These are phyloP conservation scores for Urocitellus parryii DNA, from an alignment of 2,113 vertebrate species.

Conservation along the genomic window DNA sequence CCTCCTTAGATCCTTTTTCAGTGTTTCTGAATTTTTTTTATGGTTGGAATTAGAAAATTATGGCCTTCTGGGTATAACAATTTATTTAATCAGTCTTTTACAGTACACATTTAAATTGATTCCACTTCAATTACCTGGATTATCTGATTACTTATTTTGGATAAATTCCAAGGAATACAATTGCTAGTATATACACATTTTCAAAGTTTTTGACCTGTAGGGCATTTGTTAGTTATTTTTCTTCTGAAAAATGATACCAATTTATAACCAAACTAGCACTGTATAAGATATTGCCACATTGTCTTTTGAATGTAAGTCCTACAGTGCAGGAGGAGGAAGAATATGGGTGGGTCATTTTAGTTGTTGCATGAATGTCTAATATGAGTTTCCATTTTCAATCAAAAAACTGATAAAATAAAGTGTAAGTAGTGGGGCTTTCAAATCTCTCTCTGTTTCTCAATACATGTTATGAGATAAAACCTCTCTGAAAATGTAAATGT, in stretches of 20 bases:
- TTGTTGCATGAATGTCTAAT: neutral
- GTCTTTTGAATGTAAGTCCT: neutral
- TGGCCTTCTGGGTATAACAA: slow-evolving; percentile 36
- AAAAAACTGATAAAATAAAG: neutral
- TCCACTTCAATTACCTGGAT: slow-evolving; percentile 65
- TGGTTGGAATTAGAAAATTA: slow-evolving; percentile 27
- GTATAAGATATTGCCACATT: neutral
- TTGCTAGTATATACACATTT: neutral
- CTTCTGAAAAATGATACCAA: neutral
- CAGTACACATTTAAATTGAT: slow-evolving; percentile 54
- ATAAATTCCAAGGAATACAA: slow-evolving; percentile 47
- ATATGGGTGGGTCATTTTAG: neutral
- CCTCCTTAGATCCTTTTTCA: neutral
- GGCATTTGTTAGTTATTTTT: neutral
- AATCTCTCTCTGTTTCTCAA: neutral
- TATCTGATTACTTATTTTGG: slow-evolving; percentile 65
- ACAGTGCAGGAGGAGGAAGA: neutral
- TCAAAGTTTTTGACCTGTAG: slow-evolving; percentile 34
- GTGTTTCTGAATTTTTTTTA: neutral
- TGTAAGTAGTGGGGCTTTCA: neutral
- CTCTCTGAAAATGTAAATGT: neutral
- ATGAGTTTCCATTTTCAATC: slow-evolving; percentile 38
- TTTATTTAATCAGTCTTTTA: slow-evolving; percentile 55
- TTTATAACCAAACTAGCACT: neutral
- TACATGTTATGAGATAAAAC: slow-evolving; percentile 28